These are phyloP conservation scores for Diadegma fenestrale DNA, from an alignment of 2,888 invertebrate genomes.

Conservation along the genomic window DNA sequence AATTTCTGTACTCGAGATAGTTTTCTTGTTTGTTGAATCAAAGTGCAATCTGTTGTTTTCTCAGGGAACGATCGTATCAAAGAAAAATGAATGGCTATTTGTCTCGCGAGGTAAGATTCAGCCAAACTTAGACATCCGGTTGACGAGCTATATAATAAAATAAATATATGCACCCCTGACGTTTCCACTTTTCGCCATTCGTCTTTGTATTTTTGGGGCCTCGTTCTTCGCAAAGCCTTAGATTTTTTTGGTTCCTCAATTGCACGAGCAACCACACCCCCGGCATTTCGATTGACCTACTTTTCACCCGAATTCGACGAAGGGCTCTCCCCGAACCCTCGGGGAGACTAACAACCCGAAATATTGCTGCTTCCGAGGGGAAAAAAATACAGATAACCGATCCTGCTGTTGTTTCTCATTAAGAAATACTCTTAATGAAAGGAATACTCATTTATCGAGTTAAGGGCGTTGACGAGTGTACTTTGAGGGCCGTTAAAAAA, in stretches of 20 bases:
- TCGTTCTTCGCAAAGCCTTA: background rate
- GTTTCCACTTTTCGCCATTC: background rate
- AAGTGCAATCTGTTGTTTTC: background rate
- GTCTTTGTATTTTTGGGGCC: background rate
- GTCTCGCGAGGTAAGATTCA: background rate
- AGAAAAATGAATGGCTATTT: background rate
- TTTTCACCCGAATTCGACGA: conserved; percentile 21
- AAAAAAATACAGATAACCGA: background rate
- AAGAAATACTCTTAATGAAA: background rate
- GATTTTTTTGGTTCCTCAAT: background rate
- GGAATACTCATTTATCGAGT: background rate
- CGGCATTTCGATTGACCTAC: conserved; percentile 33
- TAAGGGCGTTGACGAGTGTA: background rate
- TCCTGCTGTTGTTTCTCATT: background rate
- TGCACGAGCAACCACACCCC: background rate
- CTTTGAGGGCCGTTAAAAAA: background rate
- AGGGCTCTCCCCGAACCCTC: conserved; percentile 4
- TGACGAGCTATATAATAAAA: conserved; percentile 8
- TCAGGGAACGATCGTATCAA: background rate
- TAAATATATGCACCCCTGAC: background rate
- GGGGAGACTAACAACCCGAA: background rate
- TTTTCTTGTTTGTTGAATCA: background rate
- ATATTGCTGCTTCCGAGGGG: background rate
- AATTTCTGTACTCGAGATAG: background rate
- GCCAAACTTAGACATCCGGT: background rate